phyloP scores from a whole-genome alignment of 2,888 invertebrate genomes.

The Cryptus viduatorius region DNA sequence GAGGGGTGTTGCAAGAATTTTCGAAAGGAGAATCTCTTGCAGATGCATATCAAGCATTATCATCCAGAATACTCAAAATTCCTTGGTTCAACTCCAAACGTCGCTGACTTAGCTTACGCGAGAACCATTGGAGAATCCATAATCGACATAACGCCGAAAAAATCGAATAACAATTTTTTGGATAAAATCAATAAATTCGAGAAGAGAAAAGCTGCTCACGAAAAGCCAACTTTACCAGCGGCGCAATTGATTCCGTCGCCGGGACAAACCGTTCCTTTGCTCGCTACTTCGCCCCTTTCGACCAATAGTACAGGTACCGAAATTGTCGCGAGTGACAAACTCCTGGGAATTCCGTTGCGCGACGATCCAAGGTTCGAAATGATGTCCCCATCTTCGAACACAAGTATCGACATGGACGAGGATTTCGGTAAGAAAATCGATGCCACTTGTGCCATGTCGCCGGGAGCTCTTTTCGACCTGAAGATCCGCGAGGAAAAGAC shows the following conservation, averaged over 20 bases:
- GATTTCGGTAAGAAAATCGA: constrained; percentile 76
- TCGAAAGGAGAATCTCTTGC: constrained; percentile 94
- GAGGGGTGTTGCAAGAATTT: constrained; percentile 95
- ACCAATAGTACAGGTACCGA: constrained; percentile 66
- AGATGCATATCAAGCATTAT: constrained; percentile 98
- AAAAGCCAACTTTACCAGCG: constrained; percentile 67
- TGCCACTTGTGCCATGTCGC: constrained; percentile 80
- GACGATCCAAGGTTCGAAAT: constrained; percentile 77
- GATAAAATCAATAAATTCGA: constrained; percentile 84
- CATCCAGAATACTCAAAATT: constrained; percentile 92
- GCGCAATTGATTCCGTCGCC: constrained; percentile 43
- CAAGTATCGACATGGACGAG: constrained; percentile 75
- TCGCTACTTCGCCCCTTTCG: constrained; percentile 69
- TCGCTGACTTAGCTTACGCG: constrained; percentile 93
- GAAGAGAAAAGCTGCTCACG: constrained; percentile 72
- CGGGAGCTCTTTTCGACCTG: constrained; percentile 81
- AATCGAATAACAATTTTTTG: constrained; percentile 81
- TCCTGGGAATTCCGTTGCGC: constrained; percentile 52
- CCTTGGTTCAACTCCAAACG: constrained; percentile 93
- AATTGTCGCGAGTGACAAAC: constrained; percentile 68
- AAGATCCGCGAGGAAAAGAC: constrained; percentile 83
- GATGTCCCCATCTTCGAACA: constrained; percentile 75
- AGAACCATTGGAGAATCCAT: constrained; percentile 89
- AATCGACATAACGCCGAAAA: constrained; percentile 84
- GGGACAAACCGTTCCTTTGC: constrained; percentile 62